Evolutionary conservation across 2,113 vertebrate species (phyloP), one percentile per base, ranked within the genome.

Genomic region (Gasterosteus nipponicus): DNA sequence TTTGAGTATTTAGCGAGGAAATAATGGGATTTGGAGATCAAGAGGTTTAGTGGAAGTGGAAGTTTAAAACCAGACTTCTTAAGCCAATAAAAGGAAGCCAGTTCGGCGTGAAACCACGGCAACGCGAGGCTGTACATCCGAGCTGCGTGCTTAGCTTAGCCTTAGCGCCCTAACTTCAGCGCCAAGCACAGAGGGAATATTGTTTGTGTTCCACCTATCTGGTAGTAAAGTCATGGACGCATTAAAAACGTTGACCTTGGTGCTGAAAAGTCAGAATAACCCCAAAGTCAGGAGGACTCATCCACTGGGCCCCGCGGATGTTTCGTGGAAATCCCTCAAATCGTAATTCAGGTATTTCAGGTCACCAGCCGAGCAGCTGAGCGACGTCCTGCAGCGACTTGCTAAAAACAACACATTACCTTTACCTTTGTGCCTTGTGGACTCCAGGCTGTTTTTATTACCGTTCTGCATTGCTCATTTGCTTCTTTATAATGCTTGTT

Each of bases 11-110:
- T 5, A 11, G 73, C 35, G 46, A 47, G 70, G 59, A 73, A 78
- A 65, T 82, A 84, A 86, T 82, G 65, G 78, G 79, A 86, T 78
- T 77, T 67, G 35, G 38, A 46, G 78, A 86, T 81, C 53, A 76
- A 64, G 70, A 84, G 83, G 76, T 68, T 82, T 70, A 73, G 53
- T 12, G 46, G 61, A 38, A 33, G 59, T 26, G 51, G 62, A 68
- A 1, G 35, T 78, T 81, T 72, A 58, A 74, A 75, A 66, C 41
- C n/a, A 0, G 35, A 39, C 47, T 39, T 63, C 10, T 58, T 42
- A 63, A 78, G 65, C 61, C 71, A 67, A 65, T 66, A 10, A 73
- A 54, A 47, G 22, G 29, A 65, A 63, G n/a, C 46, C 16, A 6
- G 41, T 1, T 47, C 49, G 46, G 33, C 44, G 26, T 14, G 1